Percentiles rank a stretch among this genome's conserved stretches.
Evolutionary conservation across 1,140 invertebrate species (phyloP).

Genomic region (Drosophila kanapiae): DNA sequence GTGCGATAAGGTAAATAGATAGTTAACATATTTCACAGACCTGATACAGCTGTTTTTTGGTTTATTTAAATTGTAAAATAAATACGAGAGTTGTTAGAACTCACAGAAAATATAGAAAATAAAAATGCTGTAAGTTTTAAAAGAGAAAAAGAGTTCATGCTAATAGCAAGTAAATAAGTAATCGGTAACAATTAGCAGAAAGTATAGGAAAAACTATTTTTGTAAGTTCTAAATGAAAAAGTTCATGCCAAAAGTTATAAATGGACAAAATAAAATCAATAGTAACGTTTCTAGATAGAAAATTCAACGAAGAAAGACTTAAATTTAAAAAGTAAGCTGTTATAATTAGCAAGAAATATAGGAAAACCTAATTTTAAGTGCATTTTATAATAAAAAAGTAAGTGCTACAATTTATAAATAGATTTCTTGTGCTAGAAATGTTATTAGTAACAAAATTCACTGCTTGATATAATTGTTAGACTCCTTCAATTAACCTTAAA

Average conservation of each 20-base stretch:
- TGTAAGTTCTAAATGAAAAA: background rate
- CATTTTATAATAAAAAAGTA: background rate
- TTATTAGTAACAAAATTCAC: background rate
- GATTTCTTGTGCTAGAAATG: too few species aligned
- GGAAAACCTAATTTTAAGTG: background rate
- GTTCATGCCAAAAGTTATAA: background rate
- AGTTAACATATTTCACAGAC: constrained; percentile 3
- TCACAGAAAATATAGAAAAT: background rate
- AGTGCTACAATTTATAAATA: background rate
- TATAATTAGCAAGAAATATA: background rate
- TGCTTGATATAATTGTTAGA: background rate
- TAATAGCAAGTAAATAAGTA: background rate
- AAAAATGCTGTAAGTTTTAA: background rate
- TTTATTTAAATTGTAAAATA: constrained; percentile 1
- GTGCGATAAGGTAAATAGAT: background rate
- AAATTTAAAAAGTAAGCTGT: background rate
- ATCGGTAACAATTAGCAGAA: background rate
- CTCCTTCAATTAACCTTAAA: background rate
- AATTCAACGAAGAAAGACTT: background rate
- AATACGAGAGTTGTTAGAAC: background rate
- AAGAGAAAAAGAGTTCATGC: background rate
- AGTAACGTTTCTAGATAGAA: background rate
- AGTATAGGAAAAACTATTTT: background rate
- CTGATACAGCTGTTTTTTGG: background rate
- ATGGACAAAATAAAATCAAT: background rate